Base-by-base conservation (phyloP, 2,113 vertebrate genomes). In the Eolophus roseicapilla region DNA sequence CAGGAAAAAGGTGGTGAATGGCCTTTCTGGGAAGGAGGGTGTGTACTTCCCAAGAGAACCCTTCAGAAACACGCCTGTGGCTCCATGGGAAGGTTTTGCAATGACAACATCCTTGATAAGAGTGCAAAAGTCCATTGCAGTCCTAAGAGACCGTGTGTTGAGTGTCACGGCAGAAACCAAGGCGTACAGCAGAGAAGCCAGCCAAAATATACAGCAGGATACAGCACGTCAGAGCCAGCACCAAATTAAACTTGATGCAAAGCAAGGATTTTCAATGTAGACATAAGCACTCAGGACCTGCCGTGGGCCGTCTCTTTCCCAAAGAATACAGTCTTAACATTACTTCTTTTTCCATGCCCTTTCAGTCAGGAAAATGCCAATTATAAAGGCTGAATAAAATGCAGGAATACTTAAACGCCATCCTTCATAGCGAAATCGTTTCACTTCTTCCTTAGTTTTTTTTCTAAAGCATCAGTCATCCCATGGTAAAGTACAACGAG, bases 371-470 rank as follows among this genome's bases (percentile, higher is more conserved):
- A 93, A 78, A 92, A 83, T 1, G 5, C 17, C 33, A 14, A 8
- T 28, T 70, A 14, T 11, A 69, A 70, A 78, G 21, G 17, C 10
- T 68, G 13, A 73, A n/a, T 31, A n/a, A 65, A 79, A 39, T 2
- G 2, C 28, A n/a, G 24, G 20, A 87, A 57, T 21, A 46, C 11
- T 68, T 71, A 64, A 89, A 79, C 24, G 31, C 4, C 25, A 31
- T 75, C 14, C 70, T 74, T 39, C 11, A 0, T 2, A 69, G 24
- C 4, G 23, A n/a, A 92, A 57, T 4, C 0, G 0, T 28, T 33
- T 75, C 44, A 13, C 27, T 65, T 64, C 37, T 75, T 52, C 20
- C 35, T 52, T 24, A 59, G 33, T 15, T 28, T 35, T 29, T 29
- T 37, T 71, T 31, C 16, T 14, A 18, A 80, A 85, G 49, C 33